Conservation (phyloP, 2,888 invertebrate species). For the Harmothoe impar region DNA sequence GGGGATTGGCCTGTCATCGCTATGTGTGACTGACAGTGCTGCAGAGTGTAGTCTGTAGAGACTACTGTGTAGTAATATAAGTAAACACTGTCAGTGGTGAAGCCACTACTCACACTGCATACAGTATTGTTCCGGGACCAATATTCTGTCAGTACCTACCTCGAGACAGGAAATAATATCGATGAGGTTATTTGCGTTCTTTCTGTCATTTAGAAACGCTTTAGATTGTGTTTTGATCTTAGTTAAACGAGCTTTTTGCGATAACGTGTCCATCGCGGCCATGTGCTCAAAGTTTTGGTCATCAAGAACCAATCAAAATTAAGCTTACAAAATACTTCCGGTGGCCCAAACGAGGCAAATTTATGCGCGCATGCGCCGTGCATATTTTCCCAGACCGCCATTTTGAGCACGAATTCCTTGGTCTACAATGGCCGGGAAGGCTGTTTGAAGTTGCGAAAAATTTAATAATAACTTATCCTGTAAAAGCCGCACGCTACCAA, state of each 20-base stretch:
- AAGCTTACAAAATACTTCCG: slow-evolving; percentile 19
- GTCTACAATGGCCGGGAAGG: slow-evolving; percentile 49
- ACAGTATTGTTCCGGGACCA: background rate
- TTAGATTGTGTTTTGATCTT: slow-evolving; percentile 65
- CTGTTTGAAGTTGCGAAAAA: slow-evolving; percentile 59
- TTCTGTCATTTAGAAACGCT: slow-evolving; percentile 64
- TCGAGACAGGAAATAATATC: slow-evolving; percentile 64
- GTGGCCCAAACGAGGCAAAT: slow-evolving; percentile 33
- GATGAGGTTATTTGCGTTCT: slow-evolving; percentile 67
- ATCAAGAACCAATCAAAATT: slow-evolving; percentile 50
- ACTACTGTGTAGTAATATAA: too few relatives aligned
- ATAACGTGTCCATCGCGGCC: slow-evolving; percentile 10
- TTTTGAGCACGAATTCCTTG: slow-evolving; percentile 61
- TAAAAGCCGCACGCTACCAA: slow-evolving; percentile 64
- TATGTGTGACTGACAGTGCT: too few relatives aligned
- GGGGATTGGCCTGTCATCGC: too few relatives aligned
- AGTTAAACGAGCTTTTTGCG: slow-evolving; percentile 7
- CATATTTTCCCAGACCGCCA: slow-evolving; percentile 53
- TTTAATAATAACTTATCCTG: slow-evolving; percentile 26
- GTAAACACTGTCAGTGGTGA: too few relatives aligned
- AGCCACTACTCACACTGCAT: background rate
- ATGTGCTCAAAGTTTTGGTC: slow-evolving; percentile 48
- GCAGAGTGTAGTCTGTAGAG: too few relatives aligned
- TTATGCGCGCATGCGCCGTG: slow-evolving; percentile 52
- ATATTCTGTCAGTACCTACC: slow-evolving; percentile 38